phyloP scores from a whole-genome alignment of 2,888 invertebrate species.

The Sinelater perroti region DNA sequence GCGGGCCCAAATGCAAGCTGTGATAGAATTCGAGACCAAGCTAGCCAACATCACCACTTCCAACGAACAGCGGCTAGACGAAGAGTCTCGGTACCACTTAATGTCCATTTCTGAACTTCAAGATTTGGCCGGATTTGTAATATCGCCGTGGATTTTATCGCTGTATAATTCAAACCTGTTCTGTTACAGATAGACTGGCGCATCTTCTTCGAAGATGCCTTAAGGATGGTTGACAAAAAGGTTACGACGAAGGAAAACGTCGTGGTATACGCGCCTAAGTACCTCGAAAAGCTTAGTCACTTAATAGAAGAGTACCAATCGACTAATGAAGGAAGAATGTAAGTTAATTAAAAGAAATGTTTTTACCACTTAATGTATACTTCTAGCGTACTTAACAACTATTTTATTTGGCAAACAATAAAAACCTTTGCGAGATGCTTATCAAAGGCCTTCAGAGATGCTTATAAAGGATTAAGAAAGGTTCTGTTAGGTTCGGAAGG shows the following conservation, averaged over 20 bases:
- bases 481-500: slow-evolving; percentile 90
- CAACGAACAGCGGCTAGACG: slow-evolving; percentile 86
- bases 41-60: slow-evolving; percentile 90
- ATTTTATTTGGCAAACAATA: slow-evolving; percentile 93
- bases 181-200: slow-evolving; percentile 84
- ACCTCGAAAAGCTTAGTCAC: slow-evolving; percentile 78
- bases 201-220: slow-evolving; percentile 84
- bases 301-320: slow-evolving; percentile 76
- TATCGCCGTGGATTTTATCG: neutral
- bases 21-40: slow-evolving; percentile 87
- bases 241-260: slow-evolving; percentile 76
- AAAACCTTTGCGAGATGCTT: slow-evolving; percentile 82
- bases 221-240: slow-evolving; percentile 73
- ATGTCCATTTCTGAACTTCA: slow-evolving; percentile 82
- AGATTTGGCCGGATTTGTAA: slow-evolving; percentile 75
- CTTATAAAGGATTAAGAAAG: slow-evolving; percentile 88
- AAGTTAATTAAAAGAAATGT: too few relatives aligned
- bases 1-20: slow-evolving; percentile 73
- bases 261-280: slow-evolving; percentile 91
- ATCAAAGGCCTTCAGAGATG: slow-evolving; percentile 88
- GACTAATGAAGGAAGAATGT: slow-evolving; percentile 76
- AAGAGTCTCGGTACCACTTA: slow-evolving; percentile 87
- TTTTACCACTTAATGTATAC: too few relatives aligned
- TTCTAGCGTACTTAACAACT: slow-evolving; percentile 86
- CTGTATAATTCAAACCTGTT: too few relatives aligned